Evolutionary conservation across 2,113 vertebrate species (phyloP), one percentile per base, ranked within the genome.

Genomic region (Oncorhynchus clarkii): DNA sequence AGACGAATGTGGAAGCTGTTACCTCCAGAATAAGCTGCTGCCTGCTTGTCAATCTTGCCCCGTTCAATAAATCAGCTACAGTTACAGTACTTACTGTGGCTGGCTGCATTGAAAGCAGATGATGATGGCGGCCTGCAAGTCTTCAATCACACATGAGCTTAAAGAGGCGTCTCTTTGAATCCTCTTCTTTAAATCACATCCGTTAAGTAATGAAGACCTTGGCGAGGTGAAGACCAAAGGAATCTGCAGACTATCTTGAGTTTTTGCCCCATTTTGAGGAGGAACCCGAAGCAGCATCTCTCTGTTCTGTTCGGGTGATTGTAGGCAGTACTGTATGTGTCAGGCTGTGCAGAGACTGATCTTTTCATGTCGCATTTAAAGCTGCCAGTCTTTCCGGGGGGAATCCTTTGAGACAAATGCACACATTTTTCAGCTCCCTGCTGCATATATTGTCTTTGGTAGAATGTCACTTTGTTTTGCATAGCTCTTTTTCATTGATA

Each of bases 361-460:
- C 64, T 85, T 85, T 87, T 79, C 29, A 81, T 81, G 79, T 84
- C 45, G 78, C 70, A 74, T 85, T 82, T 75, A 66, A 75, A 72
- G 70, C 74, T 14, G 68, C 13, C 18, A 49, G 8, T 70, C 68
- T 49, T 48, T 70, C 68, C n/a, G 13, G 22, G 31, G 68, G 22
- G 68, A 49, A 70, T 70, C 68, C 14, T 26, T 45, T 70, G 12
- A 24, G 68, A 48, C 68, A 24, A 24, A 70, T 48, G n/a, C 45
- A 70, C 76, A 75, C 77, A 68, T 71, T 69, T 81, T 73, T 57
- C 84, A 48, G 27, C 76, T 82, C 83, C 39, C 75, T 79, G 77
- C 48, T 79, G 76, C 34, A 45, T 22, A 60, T 72, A 34, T 29
- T 67, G 62, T 72, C 59, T 76, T 80, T 14, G 81, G 85, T 54